Base-by-base conservation (phyloP, 2,797 vertebrate species). In the Eupleurogrammus muticus region DNA sequence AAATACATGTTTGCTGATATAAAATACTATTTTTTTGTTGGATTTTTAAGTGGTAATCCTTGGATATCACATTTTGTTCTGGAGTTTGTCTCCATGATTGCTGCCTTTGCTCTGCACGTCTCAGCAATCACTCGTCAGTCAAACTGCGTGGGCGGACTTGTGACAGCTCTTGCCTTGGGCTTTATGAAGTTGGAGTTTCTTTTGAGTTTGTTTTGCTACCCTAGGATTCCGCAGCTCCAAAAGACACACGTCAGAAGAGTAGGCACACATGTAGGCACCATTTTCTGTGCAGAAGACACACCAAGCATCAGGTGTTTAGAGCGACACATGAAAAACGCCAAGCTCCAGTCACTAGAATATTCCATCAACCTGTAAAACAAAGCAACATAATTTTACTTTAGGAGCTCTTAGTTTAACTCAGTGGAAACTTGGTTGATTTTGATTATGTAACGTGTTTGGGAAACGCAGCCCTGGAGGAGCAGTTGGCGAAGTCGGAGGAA, bases 91-190 rank as follows among this genome's bases (percentile, higher is more conserved):
- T 75, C 64, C 53, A 56, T 76, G 42, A 68, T 66, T 42, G 17
- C 12, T 51, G 50, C 47, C 14, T 79, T 75, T 55, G 58, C 51
- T 70, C 28, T 64, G 24, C 44, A 47, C 70, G 73, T 80, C 34
- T 7, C 12, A 53, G 71, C 55, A 63, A 62, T 78, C 66, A 54
- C 70, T 68, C 66, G 73, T 84, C 69, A 82, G 67, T 79, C 47
- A 55, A 73, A 69, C 38, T 52, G 70, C 61, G 80, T 84, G 64
- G 83, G 73, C 2, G 48, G 52, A 53, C 80, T 77, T 72, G 57
- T 89, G 77, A 81, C 72, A 81, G 73, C 54, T 68, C 66, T 75
- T 66, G 87, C 66, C 66, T 67, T 66, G 34, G 60, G 71, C 74
- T 82, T 70, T 68, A 65, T 71, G 49, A 83, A 77, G 72, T 83